A percentile compares a stretch with the other conserved stretches of the same genome.
phyloP scores from a whole-genome alignment of 2,888 invertebrate genomes.

The Opisthograptis luteolata region DNA sequence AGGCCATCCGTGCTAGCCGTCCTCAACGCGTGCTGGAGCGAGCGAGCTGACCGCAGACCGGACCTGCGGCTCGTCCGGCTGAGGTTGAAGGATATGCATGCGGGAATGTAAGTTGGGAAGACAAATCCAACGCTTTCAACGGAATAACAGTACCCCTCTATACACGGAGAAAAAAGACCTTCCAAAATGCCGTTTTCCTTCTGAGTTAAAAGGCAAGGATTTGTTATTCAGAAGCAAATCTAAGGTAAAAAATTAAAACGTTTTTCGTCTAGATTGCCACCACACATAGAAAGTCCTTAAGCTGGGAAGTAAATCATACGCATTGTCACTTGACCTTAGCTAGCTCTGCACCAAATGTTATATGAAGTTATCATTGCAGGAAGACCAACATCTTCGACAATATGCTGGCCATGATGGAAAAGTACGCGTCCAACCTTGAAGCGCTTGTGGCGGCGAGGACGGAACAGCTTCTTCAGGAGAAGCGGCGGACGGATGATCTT shows the following conservation, averaged over 20 bases:
- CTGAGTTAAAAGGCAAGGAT: too few relatives aligned
- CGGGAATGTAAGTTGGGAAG: constrained; percentile 85
- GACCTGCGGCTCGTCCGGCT: constrained; percentile 90
- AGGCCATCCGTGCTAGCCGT: constrained; percentile 90
- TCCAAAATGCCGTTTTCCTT: too few relatives aligned
- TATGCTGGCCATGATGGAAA: constrained; percentile 96
- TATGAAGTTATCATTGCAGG: constrained; percentile 70
- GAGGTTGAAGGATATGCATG: constrained; percentile 92
- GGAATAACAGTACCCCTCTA: too few relatives aligned
- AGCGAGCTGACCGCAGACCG: constrained; percentile 90
- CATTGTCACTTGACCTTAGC: too few relatives aligned
- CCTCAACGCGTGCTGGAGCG: constrained; percentile 92
- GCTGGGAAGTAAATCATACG: too few relatives aligned
- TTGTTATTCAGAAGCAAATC: too few relatives aligned
- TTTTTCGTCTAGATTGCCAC: too few relatives aligned
- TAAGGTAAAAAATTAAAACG: too few relatives aligned
- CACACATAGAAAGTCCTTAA: too few relatives aligned
- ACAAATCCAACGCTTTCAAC: too few relatives aligned
- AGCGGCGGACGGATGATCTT: constrained; percentile 92
- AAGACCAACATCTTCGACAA: constrained; percentile 95
- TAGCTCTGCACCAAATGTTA: too few relatives aligned
- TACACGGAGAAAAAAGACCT: too few relatives aligned
- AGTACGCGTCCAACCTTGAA: constrained; percentile 94
- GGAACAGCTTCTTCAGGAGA: constrained; percentile 91
- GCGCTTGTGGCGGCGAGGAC: constrained; percentile 93